phyloP scores from a whole-genome alignment of 2,113 vertebrate genomes.

The Crotalus helleri region DNA sequence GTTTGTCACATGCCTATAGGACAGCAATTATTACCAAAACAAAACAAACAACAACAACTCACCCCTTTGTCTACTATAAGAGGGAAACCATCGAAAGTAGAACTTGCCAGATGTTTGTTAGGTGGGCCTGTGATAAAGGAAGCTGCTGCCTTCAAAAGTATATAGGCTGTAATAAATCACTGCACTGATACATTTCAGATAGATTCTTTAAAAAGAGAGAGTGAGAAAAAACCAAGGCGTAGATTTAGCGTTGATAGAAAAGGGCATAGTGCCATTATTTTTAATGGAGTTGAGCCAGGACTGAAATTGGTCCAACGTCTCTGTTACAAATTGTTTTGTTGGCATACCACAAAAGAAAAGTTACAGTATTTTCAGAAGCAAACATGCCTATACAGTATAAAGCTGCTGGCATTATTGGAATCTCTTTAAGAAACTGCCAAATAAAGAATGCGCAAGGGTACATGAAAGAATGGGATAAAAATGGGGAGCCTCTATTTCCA shows the following conservation, averaged over 20 bases:
- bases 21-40: not conserved
- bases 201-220: not conserved
- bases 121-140: not conserved
- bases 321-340: slow-evolving; percentile 18
- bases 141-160: not conserved
- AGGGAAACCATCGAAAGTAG: not conserved
- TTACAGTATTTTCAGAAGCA: accelerated
- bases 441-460: slow-evolving; percentile 26
- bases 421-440: slow-evolving; percentile 26
- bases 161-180: not conserved
- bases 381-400: not conserved
- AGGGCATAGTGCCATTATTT: not conserved
- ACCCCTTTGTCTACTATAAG: not conserved
- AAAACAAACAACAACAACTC: not conserved
- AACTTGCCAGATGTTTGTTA: not conserved
- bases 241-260: not conserved
- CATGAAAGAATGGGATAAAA: not conserved
- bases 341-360: slow-evolving; percentile 7
- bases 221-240: not conserved
- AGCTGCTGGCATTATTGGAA: not conserved
- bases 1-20: not conserved
- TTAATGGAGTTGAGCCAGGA: slow-evolving; percentile 17
- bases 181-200: not conserved
- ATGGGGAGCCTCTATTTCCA: slow-evolving; percentile 29
- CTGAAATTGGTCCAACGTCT: not conserved